Percentiles rank a stretch among this genome's conserved stretches.
Conservation (phyloP, 2,797 vertebrate genomes). For the Sphaeramia orbicularis region DNA sequence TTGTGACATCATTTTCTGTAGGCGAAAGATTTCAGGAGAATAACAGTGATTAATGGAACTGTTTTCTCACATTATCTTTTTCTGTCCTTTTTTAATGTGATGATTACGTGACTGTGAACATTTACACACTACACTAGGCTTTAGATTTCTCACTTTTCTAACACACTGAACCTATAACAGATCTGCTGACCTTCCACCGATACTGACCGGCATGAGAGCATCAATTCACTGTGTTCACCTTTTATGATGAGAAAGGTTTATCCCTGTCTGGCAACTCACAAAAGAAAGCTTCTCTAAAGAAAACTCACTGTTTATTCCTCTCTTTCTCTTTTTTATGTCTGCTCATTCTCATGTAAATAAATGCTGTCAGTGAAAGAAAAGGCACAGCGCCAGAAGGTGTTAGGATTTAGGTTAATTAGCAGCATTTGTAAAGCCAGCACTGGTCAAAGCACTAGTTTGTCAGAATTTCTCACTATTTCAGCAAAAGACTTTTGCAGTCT, state of each 20-base stretch:
- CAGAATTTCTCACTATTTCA: too few species aligned
- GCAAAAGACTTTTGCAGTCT: too few species aligned
- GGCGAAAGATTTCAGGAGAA: too few species aligned
- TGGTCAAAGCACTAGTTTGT: neutral
- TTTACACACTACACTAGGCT: neutral
- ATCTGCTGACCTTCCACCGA: neutral
- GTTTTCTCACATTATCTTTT: too few species aligned
- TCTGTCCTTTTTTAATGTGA: too few species aligned
- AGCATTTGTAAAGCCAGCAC: neutral
- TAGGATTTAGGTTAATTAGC: neutral
- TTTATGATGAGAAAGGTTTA: constrained; percentile 1
- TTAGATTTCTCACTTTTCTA: neutral
- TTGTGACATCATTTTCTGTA: too few species aligned
- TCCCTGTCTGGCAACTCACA: neutral
- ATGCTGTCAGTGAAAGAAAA: too few species aligned
- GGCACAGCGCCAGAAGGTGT: neutral
- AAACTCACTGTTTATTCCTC: neutral
- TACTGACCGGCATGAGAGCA: neutral
- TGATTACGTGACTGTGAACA: too few species aligned
- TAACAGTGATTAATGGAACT: too few species aligned
- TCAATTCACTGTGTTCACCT: neutral
- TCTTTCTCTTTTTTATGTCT: neutral
- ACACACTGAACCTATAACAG: neutral
- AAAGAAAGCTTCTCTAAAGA: neutral
- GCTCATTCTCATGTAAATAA: neutral